Percentiles rank a stretch among this genome's conserved stretches.
Conservation (phyloP, 2,888 invertebrate species). For the Trisateles emortualis region DNA sequence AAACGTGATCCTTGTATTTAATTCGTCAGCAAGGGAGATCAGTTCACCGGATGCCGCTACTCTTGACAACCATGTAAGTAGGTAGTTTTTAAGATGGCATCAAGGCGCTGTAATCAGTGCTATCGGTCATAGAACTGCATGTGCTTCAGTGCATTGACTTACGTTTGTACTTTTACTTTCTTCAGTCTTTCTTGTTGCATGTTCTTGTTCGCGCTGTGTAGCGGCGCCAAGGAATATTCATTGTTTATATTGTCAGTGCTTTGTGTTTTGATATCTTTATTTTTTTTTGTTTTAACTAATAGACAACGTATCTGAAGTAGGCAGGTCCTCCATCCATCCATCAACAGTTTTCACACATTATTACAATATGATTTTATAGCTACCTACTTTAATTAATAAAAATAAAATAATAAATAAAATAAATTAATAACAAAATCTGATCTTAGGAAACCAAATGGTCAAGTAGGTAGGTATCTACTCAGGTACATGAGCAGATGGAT, state of each 20-base stretch:
- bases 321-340: too few relatives aligned
- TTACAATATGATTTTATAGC: too few relatives aligned
- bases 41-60: conserved; percentile 59
- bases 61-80: conserved; percentile 77
- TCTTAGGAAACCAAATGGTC: too few relatives aligned
- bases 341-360: too few relatives aligned
- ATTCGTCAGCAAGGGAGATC: conserved; percentile 66
- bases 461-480: not conserved
- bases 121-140: conserved; percentile 56
- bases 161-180: conserved; percentile 82
- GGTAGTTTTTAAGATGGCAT: not conserved
- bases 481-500: not conserved
- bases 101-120: conserved; percentile 4
- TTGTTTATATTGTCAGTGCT: not conserved
- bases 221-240: not conserved
- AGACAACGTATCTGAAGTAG: too few relatives aligned
- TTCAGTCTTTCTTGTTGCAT: conserved; percentile 33
- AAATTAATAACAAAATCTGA: too few relatives aligned
- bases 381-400: too few relatives aligned
- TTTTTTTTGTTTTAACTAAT: not conserved
- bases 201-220: conserved; percentile 17
- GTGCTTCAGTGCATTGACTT: conserved; percentile 69
- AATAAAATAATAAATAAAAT: too few relatives aligned
- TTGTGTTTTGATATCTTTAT: not conserved
- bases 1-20: conserved; percentile 71